These are phyloP conservation scores for Antheraea pernyi DNA, from an alignment of 1,140 invertebrate species.

Conservation along the genomic window DNA sequence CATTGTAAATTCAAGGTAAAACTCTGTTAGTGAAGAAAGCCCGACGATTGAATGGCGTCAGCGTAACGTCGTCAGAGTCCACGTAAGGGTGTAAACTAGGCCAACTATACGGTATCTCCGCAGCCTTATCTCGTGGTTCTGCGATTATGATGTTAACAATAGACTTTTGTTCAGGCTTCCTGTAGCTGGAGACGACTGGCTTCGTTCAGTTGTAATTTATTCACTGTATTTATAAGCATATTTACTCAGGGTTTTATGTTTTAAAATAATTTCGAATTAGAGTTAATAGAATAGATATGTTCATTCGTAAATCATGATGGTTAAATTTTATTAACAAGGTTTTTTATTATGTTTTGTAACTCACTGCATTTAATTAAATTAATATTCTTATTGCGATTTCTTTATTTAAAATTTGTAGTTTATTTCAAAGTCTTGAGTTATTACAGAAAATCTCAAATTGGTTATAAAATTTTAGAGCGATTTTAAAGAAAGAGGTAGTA, in stretches of 20 bases:
- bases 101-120: conserved; percentile 33
- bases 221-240: neutral
- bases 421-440: too few species aligned
- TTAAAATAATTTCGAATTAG: neutral
- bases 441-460: too few species aligned
- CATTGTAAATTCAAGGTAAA: conserved; percentile 22
- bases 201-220: neutral
- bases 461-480: too few species aligned
- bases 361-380: too few species aligned
- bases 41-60: conserved; percentile 12
- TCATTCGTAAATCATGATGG: neutral
- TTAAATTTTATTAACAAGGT: too few species aligned
- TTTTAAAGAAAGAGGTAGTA: too few species aligned
- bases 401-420: too few species aligned
- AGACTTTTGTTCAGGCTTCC: conserved; percentile 40
- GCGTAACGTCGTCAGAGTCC: conserved; percentile 18
- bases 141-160: conserved; percentile 54
- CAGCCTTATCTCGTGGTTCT: conserved; percentile 34
- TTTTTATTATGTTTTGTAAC: too few species aligned
- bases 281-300: too few species aligned
- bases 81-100: conserved; percentile 35
- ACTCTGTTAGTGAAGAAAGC: conserved; percentile 26
- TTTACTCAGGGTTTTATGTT: neutral
- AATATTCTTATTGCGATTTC: too few species aligned
- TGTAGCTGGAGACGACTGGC: conserved; percentile 3